Percentiles rank a stretch among this genome's conserved stretches.
Conservation (phyloP, 30 jellyfish, hydroid and myxozoan species). For the Turritopsis rubra region DNA sequence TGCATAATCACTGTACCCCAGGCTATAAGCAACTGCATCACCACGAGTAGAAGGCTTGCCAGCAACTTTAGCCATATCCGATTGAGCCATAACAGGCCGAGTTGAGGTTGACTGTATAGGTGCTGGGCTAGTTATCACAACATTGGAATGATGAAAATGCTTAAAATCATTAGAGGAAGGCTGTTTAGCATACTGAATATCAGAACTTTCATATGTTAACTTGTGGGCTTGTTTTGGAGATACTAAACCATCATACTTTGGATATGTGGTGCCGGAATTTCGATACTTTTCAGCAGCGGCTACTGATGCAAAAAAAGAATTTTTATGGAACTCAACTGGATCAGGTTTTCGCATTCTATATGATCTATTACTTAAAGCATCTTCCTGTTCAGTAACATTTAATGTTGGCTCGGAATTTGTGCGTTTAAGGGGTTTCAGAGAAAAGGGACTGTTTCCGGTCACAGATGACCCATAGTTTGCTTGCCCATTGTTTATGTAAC, state of each 20-base stretch:
- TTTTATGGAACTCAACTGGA: conserved; percentile 24
- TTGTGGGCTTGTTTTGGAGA: conserved; percentile 18
- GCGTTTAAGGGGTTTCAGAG: conserved; percentile 7
- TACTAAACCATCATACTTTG: not conserved
- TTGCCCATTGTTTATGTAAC: not conserved
- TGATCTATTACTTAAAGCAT: conserved; percentile 3
- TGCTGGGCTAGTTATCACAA: conserved; percentile 17
- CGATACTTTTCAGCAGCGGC: conserved; percentile 20
- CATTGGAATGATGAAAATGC: conserved; percentile 20
- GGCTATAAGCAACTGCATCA: conserved; percentile 21
- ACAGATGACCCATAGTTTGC: not conserved
- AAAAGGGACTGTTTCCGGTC: not conserved
- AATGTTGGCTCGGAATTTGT: conserved; percentile 28
- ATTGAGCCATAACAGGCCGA: conserved; percentile 12
- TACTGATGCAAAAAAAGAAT: conserved; percentile 8
- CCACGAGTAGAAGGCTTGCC: conserved; percentile 14
- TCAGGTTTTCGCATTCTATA: conserved; percentile 15
- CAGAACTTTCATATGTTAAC: conserved; percentile 14
- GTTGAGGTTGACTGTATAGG: conserved; percentile 5
- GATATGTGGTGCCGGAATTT: not conserved
- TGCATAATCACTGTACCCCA: conserved; percentile 11
- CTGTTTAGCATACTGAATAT: not conserved
- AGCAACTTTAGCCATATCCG: not conserved
- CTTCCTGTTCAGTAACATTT: conserved; percentile 26
- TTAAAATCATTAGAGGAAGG: conserved; percentile 12